A percentile compares a stretch with the other conserved stretches of the same genome.
Conservation (phyloP, 2,113 vertebrate genomes). For the Hemicordylus capensis region DNA sequence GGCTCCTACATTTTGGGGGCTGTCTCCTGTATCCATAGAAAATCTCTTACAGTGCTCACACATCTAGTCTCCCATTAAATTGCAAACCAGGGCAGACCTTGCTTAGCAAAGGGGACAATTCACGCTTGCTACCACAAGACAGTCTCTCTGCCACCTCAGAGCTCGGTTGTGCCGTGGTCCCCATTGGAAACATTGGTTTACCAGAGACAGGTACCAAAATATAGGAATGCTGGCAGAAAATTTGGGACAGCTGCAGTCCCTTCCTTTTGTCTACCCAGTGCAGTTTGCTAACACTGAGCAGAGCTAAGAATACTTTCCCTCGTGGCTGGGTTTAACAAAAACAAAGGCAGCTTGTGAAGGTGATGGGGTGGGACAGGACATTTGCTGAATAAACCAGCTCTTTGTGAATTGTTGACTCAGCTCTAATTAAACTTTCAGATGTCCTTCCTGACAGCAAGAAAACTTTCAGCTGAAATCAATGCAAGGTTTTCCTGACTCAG, state of each 20-base stretch:
- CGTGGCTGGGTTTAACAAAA: not conserved
- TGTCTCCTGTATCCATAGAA: no score
- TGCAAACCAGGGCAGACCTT: no score
- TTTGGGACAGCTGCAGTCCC: not conserved
- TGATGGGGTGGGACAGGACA: not conserved
- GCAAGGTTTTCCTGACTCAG: conserved; percentile 22
- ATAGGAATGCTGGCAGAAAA: not conserved
- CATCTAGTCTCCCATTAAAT: no score
- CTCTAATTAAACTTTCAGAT: conserved; percentile 1
- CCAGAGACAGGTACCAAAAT: no score
- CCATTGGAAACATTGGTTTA: no score
- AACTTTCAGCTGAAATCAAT: not conserved
- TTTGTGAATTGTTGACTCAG: conserved; percentile 6
- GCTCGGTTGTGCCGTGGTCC: no score
- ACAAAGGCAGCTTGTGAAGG: not conserved
- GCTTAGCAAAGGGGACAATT: no score
- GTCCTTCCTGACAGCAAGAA: not conserved
- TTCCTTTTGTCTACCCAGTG: not conserved
- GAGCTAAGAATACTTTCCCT: not conserved
- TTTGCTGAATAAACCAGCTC: not conserved
- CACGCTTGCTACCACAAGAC: no score
- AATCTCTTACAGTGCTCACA: no score
- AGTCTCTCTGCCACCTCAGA: no score
- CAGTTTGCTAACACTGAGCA: not conserved
- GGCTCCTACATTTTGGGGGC: no score